Evolutionary conservation across 2,888 invertebrate genomes (phyloP).

Genomic region (Teleiodes luculella): DNA sequence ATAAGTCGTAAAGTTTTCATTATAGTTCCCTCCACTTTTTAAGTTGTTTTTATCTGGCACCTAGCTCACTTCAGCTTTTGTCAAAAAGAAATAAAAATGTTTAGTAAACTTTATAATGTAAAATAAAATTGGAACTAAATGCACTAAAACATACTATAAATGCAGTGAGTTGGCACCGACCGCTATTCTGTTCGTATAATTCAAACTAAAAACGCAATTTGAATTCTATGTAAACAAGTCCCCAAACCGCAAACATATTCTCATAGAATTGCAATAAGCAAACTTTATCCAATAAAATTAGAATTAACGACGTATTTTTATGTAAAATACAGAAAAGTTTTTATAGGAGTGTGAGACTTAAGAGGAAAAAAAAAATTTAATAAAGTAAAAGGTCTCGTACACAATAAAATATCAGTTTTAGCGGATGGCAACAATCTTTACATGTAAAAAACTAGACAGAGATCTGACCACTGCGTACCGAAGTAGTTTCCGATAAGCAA

Average conservation of each 20-base stretch:
- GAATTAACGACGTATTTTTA: slow-evolving; percentile 32
- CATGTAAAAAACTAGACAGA: slow-evolving; percentile 16
- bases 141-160: slow-evolving; percentile 13
- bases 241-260: slow-evolving; percentile 60
- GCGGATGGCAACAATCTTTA: neutral
- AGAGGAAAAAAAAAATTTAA: neutral
- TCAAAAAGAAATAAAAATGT: too few species aligned
- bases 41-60: too few species aligned
- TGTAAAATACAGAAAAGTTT: slow-evolving; percentile 12
- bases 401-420: neutral
- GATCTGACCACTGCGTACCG: slow-evolving; percentile 24
- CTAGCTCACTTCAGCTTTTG: too few species aligned
- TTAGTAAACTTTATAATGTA: neutral
- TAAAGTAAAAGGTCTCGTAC: neutral
- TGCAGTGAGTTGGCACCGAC: slow-evolving; percentile 54
- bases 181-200: slow-evolving; percentile 55
- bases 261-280: slow-evolving; percentile 66
- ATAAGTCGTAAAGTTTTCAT: too few species aligned
- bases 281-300: slow-evolving; percentile 57
- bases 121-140: slow-evolving; percentile 2
- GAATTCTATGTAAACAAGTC: slow-evolving; percentile 72
- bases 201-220: slow-evolving; percentile 64
- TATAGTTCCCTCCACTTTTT: too few species aligned
- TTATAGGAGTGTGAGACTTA: neutral
- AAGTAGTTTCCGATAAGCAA: slow-evolving; percentile 48